Percentiles rank a stretch among this genome's conserved stretches.
Evolutionary conservation across 2,797 vertebrate genomes (phyloP).

Genomic region (Eulemur albifrons): DNA sequence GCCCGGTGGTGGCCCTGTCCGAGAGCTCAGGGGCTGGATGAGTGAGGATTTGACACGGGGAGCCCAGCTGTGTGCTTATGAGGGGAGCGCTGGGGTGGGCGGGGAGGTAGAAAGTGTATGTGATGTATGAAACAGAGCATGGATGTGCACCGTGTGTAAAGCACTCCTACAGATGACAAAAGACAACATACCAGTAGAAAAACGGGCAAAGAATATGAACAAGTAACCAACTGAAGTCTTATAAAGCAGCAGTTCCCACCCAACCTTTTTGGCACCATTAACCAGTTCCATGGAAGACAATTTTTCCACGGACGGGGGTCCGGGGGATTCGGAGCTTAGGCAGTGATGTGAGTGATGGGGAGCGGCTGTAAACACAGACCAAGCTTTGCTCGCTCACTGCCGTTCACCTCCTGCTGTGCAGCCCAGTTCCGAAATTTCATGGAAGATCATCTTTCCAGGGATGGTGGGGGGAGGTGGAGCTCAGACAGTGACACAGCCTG

Average conservation of each 20-base stretch:
- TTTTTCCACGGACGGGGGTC: too few species aligned
- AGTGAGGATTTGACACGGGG: neutral
- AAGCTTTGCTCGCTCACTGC: too few species aligned
- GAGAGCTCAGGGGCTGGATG: neutral
- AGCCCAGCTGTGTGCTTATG: fast-evolving
- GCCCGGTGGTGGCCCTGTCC: neutral
- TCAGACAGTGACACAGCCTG: too few species aligned
- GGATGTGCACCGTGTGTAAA: neutral
- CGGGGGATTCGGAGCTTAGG: too few species aligned
- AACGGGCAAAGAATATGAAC: neutral
- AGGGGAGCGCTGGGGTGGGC: neutral
- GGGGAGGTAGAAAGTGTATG: fast-evolving
- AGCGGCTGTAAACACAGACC: too few species aligned
- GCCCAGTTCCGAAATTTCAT: too few species aligned
- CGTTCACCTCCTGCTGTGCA: too few species aligned
- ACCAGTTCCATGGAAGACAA: too few species aligned
- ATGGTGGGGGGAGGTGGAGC: too few species aligned
- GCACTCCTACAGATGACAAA: neutral
- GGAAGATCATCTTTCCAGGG: too few species aligned
- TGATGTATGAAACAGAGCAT: neutral
- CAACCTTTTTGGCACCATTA: too few species aligned
- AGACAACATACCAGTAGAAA: neutral
- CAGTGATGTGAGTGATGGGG: too few species aligned
- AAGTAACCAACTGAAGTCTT: neutral
- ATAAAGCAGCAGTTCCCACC: neutral